phyloP scores from a whole-genome alignment of 2,113 vertebrate species.

The Taurulus bubalis region DNA sequence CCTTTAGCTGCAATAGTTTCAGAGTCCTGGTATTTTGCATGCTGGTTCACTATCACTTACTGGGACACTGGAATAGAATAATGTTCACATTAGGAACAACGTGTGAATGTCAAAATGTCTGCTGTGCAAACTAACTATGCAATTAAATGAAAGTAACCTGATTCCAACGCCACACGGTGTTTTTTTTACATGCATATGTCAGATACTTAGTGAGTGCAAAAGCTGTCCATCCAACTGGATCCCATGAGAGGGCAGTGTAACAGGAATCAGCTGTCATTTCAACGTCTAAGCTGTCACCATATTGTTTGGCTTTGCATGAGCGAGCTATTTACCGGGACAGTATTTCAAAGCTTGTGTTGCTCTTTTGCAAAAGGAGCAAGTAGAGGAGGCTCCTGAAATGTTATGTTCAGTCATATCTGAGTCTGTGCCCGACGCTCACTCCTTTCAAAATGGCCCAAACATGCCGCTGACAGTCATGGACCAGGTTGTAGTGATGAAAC shows the following conservation, averaged over 20 bases:
- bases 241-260: slow-evolving; percentile 14
- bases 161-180: not conserved
- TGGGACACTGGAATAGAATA: not conserved
- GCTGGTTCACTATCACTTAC: not conserved
- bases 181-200: slow-evolving; percentile 2
- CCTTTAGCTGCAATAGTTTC: not conserved
- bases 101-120: not conserved
- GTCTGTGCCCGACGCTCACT: not conserved
- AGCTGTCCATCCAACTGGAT: slow-evolving; percentile 19
- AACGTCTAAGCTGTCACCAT: slow-evolving; percentile 10
- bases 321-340: slow-evolving; percentile 20
- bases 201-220: not conserved
- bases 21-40: not conserved
- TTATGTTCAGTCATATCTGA: slow-evolving; percentile 3
- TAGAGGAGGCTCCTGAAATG: not conserved
- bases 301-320: slow-evolving; percentile 28
- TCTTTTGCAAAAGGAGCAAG: not conserved
- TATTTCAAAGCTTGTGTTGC: slow-evolving; percentile 20
- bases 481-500: not conserved
- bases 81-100: not conserved
- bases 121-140: not conserved
- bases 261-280: slow-evolving; percentile 40
- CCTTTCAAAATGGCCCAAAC: not conserved
- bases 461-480: not conserved
- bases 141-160: not conserved